Conservation (phyloP, 2,797 vertebrate species). For the Bryconaethiops microstoma region DNA sequence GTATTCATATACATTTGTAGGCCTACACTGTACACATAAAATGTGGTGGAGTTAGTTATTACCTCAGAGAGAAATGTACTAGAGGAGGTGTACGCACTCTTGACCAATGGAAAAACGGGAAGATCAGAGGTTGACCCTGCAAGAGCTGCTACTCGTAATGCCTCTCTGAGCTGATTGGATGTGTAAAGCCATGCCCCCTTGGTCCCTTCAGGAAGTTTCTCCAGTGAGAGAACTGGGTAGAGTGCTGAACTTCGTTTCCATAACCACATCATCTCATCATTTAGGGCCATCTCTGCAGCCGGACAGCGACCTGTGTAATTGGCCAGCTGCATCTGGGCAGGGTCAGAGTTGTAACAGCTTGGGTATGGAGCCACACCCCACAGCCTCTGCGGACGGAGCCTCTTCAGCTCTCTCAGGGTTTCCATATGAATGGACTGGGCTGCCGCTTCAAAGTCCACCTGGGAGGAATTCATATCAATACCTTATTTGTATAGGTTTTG, state of each 20-base stretch:
- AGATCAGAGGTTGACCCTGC: slow-evolving; percentile 68
- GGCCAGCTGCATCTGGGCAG: slow-evolving; percentile 63
- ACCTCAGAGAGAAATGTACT: slow-evolving; percentile 79
- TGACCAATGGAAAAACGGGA: slow-evolving; percentile 79
- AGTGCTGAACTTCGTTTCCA: slow-evolving; percentile 79
- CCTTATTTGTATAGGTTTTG: neutral
- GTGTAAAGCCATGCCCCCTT: slow-evolving; percentile 69
- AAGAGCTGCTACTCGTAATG: slow-evolving; percentile 75
- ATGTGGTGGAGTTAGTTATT: slow-evolving; percentile 12
- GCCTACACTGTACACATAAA: neutral
- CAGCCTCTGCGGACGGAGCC: slow-evolving; percentile 77
- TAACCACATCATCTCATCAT: slow-evolving; percentile 78
- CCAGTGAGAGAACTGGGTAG: slow-evolving; percentile 76
- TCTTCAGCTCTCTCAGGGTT: slow-evolving; percentile 76
- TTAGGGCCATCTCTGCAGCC: slow-evolving; percentile 74
- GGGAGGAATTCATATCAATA: slow-evolving; percentile 44
- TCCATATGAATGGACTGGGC: slow-evolving; percentile 79
- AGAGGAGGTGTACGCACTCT: slow-evolving; percentile 74
- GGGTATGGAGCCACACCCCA: slow-evolving; percentile 80
- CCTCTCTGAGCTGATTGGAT: slow-evolving; percentile 77
- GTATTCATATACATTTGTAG: no score
- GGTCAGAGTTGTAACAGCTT: slow-evolving; percentile 73
- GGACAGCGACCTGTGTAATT: slow-evolving; percentile 78
- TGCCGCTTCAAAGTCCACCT: slow-evolving; percentile 83
- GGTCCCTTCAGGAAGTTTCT: slow-evolving; percentile 74